Conservation (phyloP, 2,797 vertebrate species). For the Furcifer pardalis region DNA sequence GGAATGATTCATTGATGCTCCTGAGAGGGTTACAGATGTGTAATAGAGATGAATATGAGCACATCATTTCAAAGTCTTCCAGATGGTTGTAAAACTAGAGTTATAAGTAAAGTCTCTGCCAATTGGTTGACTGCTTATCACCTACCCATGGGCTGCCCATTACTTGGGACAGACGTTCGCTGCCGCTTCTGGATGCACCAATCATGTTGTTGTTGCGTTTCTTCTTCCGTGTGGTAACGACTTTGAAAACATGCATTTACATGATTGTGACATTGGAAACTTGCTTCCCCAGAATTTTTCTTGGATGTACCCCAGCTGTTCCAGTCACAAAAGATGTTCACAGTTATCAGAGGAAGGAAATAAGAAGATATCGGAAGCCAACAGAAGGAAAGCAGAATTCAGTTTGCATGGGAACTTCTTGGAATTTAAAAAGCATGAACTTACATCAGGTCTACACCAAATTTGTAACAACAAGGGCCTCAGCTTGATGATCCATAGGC, state of each 20-base stretch:
- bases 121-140: conserved; percentile 14
- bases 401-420: background rate
- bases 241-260: background rate
- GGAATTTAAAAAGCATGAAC: no score
- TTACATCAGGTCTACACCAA: background rate
- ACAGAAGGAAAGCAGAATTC: background rate
- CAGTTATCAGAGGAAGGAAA: background rate
- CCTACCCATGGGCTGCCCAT: background rate
- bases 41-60: conserved; percentile 36
- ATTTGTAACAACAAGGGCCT: no score
- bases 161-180: conserved; percentile 5
- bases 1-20: conserved; percentile 20
- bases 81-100: conserved; percentile 26
- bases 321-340: background rate
- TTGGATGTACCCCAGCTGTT: background rate
- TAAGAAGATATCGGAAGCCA: background rate
- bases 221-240: background rate
- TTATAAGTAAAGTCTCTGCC: conserved; percentile 12
- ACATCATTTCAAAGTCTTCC: conserved; percentile 21
- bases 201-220: background rate
- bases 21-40: conserved; percentile 21
- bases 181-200: background rate
- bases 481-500: no score
- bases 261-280: background rate
- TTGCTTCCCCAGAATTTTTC: background rate